Percentiles rank a stretch among this genome's conserved stretches.
Conservation (phyloP, 2,888 invertebrate genomes). For the Didymodactylos carnosus region DNA sequence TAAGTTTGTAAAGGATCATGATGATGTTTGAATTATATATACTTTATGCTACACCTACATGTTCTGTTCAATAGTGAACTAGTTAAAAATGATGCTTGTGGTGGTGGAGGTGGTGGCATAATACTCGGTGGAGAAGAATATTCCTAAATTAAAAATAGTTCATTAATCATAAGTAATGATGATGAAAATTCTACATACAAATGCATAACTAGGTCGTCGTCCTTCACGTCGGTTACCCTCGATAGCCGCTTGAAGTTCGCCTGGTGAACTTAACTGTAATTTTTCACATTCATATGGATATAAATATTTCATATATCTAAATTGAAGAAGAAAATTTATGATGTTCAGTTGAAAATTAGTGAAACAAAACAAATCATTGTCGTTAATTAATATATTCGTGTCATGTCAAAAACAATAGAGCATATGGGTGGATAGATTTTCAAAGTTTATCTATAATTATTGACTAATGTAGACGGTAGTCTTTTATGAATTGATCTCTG, state of each 20-base stretch:
- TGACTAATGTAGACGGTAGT: too few relatives aligned
- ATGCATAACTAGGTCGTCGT: slow-evolving; percentile 66
- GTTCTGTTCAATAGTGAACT: neutral
- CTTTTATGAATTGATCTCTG: too few relatives aligned
- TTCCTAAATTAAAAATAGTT: too few relatives aligned
- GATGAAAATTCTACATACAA: too few relatives aligned
- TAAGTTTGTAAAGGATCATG: neutral
- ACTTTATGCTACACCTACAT: too few relatives aligned
- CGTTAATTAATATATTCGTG: too few relatives aligned
- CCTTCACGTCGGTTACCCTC: slow-evolving; percentile 94
- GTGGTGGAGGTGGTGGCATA: neutral
- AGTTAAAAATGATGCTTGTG: neutral
- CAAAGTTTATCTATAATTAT: too few relatives aligned
- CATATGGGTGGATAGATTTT: too few relatives aligned
- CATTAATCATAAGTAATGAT: too few relatives aligned
- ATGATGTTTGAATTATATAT: neutral
- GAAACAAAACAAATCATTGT: too few relatives aligned
- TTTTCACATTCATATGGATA: slow-evolving; percentile 97
- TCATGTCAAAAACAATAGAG: too few relatives aligned
- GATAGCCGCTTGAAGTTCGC: slow-evolving; percentile 84
- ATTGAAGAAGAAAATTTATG: neutral
- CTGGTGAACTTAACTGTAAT: slow-evolving; percentile 67
- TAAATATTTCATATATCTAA: slow-evolving; percentile 71
- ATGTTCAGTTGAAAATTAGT: too few relatives aligned
- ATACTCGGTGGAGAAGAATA: neutral